phyloP scores from a whole-genome alignment of 2,888 invertebrate genomes.

The Troilus luridus region DNA sequence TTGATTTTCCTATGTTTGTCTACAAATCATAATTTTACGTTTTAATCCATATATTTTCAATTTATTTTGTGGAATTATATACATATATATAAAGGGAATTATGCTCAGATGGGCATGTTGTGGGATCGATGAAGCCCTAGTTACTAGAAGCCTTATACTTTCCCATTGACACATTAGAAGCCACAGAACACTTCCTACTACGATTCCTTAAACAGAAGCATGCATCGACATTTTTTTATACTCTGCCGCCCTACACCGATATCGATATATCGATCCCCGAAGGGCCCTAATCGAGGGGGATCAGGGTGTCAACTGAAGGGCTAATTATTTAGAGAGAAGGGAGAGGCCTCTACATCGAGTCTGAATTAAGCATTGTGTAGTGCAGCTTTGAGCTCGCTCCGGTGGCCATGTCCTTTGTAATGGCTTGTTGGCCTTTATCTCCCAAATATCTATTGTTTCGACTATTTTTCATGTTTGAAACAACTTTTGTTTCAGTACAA shows the following conservation, averaged over 20 bases:
- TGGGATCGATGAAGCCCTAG: slow-evolving; percentile 24
- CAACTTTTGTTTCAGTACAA: neutral
- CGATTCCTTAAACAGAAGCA: neutral
- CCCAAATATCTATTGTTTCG: no score
- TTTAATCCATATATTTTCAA: no score
- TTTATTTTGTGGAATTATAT: no score
- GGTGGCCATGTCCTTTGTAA: neutral
- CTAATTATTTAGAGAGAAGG: neutral
- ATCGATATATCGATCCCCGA: neutral
- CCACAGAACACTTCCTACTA: slow-evolving; percentile 27
- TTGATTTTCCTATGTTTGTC: no score
- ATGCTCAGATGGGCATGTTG: neutral
- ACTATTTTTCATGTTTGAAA: neutral
- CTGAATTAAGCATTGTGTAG: slow-evolving; percentile 1
- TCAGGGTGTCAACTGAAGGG: neutral
- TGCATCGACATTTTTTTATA: neutral
- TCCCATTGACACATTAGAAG: slow-evolving; percentile 21
- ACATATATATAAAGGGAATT: neutral
- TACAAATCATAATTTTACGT: no score
- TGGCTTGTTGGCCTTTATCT: neutral
- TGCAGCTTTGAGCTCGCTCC: neutral
- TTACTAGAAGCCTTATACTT: neutral
- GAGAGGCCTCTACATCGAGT: slow-evolving; percentile 45
- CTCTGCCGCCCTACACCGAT: neutral
- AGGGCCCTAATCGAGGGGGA: neutral